Evolutionary conservation across 2,888 invertebrate species (phyloP).

Genomic region (Neuroscelio doddi): DNA sequence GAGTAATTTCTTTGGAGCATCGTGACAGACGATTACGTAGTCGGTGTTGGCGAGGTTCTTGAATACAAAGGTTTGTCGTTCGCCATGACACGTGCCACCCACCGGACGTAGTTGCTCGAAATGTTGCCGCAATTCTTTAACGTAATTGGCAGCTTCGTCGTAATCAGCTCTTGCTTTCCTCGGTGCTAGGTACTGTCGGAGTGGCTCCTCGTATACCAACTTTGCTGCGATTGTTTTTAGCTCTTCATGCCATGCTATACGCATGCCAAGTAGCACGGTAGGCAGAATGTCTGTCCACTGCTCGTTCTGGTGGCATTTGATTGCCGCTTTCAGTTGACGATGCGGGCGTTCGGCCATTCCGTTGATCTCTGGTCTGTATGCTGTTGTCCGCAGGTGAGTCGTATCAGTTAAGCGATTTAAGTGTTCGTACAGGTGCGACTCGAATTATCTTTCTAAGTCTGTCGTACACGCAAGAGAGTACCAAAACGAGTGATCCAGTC

Average conservation of each 20-base stretch:
- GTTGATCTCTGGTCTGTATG: slow-evolving; percentile 40
- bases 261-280: slow-evolving; percentile 49
- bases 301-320: neutral
- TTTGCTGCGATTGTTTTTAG: slow-evolving; percentile 49
- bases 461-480: slow-evolving; percentile 42
- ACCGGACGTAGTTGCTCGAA: too few species aligned
- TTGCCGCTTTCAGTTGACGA: slow-evolving; percentile 6
- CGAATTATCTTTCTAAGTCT: slow-evolving; percentile 54
- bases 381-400: slow-evolving; percentile 25
- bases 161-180: too few species aligned
- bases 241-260: slow-evolving; percentile 53
- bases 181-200: too few species aligned
- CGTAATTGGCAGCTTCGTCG: too few species aligned
- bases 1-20: too few species aligned
- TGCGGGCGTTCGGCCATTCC: slow-evolving; percentile 41
- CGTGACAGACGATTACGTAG: too few species aligned
- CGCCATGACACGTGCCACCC: too few species aligned
- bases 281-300: slow-evolving; percentile 44
- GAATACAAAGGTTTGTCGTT: too few species aligned
- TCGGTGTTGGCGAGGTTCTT: too few species aligned
- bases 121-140: too few species aligned
- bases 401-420: slow-evolving; percentile 25
- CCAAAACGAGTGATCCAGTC: slow-evolving; percentile 46
- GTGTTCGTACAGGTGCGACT: slow-evolving; percentile 47
- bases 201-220: slow-evolving; percentile 49